Percentiles rank a stretch among this genome's conserved stretches.
Evolutionary conservation across 2,113 vertebrate genomes (phyloP).

Genomic region (Oryzias celebensis): DNA sequence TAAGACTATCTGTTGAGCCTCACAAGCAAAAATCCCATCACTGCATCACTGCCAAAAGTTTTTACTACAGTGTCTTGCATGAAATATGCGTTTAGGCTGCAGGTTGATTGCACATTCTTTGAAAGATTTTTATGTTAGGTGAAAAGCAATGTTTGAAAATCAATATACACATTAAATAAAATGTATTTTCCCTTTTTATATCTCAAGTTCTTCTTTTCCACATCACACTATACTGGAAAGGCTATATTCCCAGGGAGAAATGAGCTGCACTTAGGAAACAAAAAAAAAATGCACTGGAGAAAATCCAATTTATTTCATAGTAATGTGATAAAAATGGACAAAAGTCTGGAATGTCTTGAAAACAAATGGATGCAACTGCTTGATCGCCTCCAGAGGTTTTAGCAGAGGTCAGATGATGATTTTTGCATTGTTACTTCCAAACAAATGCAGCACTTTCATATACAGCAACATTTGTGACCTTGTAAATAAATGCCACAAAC

Average conservation of each 20-base stretch:
- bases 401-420: slow-evolving; percentile 55
- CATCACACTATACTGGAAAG: slow-evolving; percentile 59
- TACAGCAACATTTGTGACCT: slow-evolving; percentile 26
- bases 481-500: slow-evolving; percentile 6
- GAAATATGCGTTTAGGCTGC: slow-evolving; percentile 13
- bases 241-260: slow-evolving; percentile 64
- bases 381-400: slow-evolving; percentile 68
- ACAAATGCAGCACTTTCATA: slow-evolving; percentile 52
- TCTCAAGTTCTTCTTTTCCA: slow-evolving; percentile 59
- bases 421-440: slow-evolving; percentile 30
- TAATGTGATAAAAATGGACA: slow-evolving; percentile 79
- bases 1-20: too few species aligned
- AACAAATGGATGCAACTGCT: slow-evolving; percentile 72
- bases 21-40: slow-evolving; percentile 12
- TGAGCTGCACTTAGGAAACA: slow-evolving; percentile 70
- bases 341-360: slow-evolving; percentile 65
- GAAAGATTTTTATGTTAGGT: slow-evolving; percentile 12
- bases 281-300: slow-evolving; percentile 74
- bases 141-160: slow-evolving; percentile 31
- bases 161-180: slow-evolving; percentile 56
- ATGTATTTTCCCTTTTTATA: slow-evolving; percentile 47
- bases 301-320: slow-evolving; percentile 77
- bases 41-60: slow-evolving; percentile 13
- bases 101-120: background rate
- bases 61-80: slow-evolving; percentile 32